Percentiles rank a stretch among this genome's conserved stretches.
phyloP scores from a whole-genome alignment of 2,113 vertebrate species.

The Myrmecophaga tridactyla region DNA sequence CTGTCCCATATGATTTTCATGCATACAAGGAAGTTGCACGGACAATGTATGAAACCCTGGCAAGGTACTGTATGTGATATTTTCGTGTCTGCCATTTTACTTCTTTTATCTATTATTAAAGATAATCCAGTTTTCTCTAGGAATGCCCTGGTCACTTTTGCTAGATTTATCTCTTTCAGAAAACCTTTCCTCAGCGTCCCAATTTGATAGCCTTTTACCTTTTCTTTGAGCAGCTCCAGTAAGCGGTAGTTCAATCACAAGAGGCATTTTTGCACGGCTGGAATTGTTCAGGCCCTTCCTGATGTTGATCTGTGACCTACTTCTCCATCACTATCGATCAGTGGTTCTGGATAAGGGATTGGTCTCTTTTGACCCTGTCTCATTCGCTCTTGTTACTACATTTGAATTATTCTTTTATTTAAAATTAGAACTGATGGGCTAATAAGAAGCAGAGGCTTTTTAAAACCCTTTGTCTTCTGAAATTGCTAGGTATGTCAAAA shows the following conservation, averaged over 20 bases:
- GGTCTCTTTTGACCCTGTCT: background rate
- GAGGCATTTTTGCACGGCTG: background rate
- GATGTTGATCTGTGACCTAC: no score
- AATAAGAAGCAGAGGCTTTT: background rate
- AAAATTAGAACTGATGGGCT: background rate
- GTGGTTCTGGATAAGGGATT: background rate
- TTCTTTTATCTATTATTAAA: background rate
- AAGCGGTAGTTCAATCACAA: background rate
- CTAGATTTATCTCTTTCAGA: background rate
- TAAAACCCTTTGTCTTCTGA: background rate
- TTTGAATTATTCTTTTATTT: constrained; percentile 23
- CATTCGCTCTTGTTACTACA: background rate
- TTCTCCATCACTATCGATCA: background rate
- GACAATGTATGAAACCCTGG: constrained; percentile 93
- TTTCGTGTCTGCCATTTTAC: background rate
- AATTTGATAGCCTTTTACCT: no score
- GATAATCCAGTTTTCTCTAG: background rate
- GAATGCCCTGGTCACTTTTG: background rate
- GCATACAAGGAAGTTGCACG: constrained; percentile 95
- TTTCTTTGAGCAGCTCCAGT: background rate
- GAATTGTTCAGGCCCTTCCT: background rate
- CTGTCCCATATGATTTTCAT: constrained; percentile 95
- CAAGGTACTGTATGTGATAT: constrained; percentile 85
- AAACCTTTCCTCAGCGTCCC: background rate
- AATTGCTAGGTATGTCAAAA: background rate